Evolutionary conservation across 2,888 invertebrate species (phyloP).

Genomic region (Clivina fossor): DNA sequence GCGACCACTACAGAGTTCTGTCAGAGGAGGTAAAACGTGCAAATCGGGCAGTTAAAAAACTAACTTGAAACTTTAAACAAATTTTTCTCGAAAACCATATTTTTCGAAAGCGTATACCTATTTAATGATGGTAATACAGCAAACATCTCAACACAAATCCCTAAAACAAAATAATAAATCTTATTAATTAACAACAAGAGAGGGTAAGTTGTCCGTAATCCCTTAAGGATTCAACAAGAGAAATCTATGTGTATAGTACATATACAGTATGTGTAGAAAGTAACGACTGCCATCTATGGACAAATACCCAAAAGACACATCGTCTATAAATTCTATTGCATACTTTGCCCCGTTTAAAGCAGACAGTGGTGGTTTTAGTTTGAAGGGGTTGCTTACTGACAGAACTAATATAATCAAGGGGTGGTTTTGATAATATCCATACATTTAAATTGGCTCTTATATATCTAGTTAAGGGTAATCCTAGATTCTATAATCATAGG

Average conservation of each 20-base stretch:
- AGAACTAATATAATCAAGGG: constrained; percentile 51
- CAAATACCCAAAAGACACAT: constrained; percentile 47
- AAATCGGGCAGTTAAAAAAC: too few relatives aligned
- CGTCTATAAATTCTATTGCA: too few relatives aligned
- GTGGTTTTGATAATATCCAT: constrained; percentile 53
- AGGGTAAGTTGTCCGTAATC: too few relatives aligned
- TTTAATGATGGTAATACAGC: too few relatives aligned
- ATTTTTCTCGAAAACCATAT: too few relatives aligned
- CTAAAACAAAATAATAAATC: constrained; percentile 14
- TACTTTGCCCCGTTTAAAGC: constrained; percentile 49
- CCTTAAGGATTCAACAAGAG: background rate
- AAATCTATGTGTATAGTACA: background rate
- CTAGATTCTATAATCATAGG: too few relatives aligned
- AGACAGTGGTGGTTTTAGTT: too few relatives aligned
- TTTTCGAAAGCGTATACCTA: too few relatives aligned
- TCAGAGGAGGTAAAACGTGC: too few relatives aligned
- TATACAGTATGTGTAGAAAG: background rate
- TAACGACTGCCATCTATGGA: constrained; percentile 5
- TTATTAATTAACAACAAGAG: constrained; percentile 7
- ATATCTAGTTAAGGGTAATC: constrained; percentile 33
- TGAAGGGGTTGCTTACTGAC: too few relatives aligned
- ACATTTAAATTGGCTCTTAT: constrained; percentile 54
- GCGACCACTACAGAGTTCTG: too few relatives aligned
- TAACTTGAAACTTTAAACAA: too few relatives aligned
- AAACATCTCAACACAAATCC: background rate